These are phyloP conservation scores for Petrocephalus sullivani DNA, from an alignment of 2,797 vertebrate species.

Conservation along the genomic window DNA sequence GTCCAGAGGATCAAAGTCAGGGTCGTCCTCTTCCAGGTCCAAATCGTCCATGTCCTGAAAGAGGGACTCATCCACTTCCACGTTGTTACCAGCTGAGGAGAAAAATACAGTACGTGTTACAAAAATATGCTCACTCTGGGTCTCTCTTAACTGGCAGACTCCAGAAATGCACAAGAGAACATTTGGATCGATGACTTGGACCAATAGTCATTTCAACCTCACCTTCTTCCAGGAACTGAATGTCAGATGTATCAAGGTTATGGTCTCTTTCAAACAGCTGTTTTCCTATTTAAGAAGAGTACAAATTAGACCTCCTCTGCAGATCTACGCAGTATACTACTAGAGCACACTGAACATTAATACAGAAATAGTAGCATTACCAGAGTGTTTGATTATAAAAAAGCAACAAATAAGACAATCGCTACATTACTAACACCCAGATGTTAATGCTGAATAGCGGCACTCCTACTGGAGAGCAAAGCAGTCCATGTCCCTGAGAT, in stretches of 20 bases:
- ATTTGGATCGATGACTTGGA: background rate
- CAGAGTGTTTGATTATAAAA: background rate
- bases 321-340: background rate
- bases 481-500: background rate
- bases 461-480: background rate
- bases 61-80: slow-evolving; percentile 94
- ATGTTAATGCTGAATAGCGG: background rate
- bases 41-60: slow-evolving; percentile 97
- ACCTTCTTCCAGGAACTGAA: slow-evolving; percentile 96
- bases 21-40: slow-evolving; percentile 88
- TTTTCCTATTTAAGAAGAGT: slow-evolving; percentile 67
- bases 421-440: background rate
- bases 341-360: background rate
- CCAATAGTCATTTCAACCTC: slow-evolving; percentile 35
- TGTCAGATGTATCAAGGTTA: slow-evolving; percentile 96
- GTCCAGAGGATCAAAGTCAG: slow-evolving; percentile 81
- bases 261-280: slow-evolving; percentile 95
- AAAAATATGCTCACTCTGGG: background rate
- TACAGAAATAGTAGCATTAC: background rate
- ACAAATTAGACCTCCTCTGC: background rate
- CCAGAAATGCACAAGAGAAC: background rate
- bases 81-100: slow-evolving; percentile 80
- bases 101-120: background rate
- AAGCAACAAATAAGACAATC: background rate
- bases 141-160: background rate